phyloP scores from a whole-genome alignment of 92 coral and sea anemone genomes.

The Palythoa grandis region DNA sequence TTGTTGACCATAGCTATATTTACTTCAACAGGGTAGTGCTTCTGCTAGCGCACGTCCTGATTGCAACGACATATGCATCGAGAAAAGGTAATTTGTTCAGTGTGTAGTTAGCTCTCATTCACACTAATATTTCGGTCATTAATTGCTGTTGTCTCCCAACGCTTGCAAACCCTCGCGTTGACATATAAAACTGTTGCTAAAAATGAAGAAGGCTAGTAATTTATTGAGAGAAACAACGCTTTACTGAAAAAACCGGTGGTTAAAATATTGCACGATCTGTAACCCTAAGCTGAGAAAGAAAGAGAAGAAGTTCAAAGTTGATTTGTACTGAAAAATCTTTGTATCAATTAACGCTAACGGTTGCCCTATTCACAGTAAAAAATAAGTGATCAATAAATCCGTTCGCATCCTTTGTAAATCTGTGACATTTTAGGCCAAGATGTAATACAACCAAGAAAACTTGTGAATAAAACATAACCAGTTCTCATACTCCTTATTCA shows the following conservation, averaged over 20 bases:
- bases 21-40: constrained; percentile 25
- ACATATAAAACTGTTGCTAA: background rate
- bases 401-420: background rate
- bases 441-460: background rate
- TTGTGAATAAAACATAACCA: background rate
- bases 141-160: too few species aligned
- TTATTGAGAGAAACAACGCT: background rate
- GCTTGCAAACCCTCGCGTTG: background rate
- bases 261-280: background rate
- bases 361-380: background rate
- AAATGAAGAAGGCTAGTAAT: background rate
- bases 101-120: background rate
- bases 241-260: background rate
- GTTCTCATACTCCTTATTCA: background rate
- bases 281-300: background rate
- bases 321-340: background rate
- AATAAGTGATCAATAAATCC: background rate
- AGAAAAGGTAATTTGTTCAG: constrained; percentile 11
- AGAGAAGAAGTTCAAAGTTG: background rate
- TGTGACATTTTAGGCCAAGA: background rate
- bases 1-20: background rate
- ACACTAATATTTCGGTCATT: background rate
- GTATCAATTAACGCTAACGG: background rate
- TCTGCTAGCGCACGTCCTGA: background rate
- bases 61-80: constrained; percentile 24